Conservation (phyloP, 2,888 invertebrate species). For the Hipparchia sbordonii region DNA sequence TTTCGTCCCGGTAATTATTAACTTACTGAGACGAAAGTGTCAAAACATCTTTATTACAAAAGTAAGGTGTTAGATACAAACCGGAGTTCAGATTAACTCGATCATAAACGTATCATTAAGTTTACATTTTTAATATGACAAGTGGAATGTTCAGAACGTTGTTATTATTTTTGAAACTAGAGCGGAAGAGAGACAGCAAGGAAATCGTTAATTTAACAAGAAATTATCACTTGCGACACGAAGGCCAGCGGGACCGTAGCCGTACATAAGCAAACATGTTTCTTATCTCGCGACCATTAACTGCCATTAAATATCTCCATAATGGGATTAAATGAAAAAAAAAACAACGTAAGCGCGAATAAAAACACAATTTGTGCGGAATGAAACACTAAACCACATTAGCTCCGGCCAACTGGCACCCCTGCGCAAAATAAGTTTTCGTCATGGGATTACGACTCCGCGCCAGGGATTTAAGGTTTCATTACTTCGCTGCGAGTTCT, state of each 20-base stretch:
- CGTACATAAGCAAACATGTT: constrained; percentile 28
- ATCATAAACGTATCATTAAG: too few relatives aligned
- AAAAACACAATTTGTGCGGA: constrained; percentile 77
- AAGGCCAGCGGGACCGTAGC: constrained; percentile 19
- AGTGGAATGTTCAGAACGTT: background rate
- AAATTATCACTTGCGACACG: constrained; percentile 8
- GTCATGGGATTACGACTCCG: constrained; percentile 80
- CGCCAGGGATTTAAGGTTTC: constrained; percentile 83
- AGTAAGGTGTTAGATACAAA: background rate
- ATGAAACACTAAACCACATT: constrained; percentile 81
- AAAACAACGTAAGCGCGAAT: constrained; percentile 55
- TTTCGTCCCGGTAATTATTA: too few relatives aligned
- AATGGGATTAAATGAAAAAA: constrained; percentile 61
- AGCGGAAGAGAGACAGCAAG: constrained; percentile 2
- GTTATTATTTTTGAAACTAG: background rate
- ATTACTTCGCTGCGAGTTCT: constrained; percentile 66
- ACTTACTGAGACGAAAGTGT: too few relatives aligned
- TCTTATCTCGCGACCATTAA: constrained; percentile 29
- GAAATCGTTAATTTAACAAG: background rate
- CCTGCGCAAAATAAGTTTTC: constrained; percentile 68
- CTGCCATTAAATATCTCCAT: constrained; percentile 33
- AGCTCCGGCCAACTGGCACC: constrained; percentile 78
- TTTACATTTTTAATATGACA: too few relatives aligned
- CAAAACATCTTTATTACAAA: too few relatives aligned
- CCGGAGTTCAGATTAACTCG: background rate